phyloP scores from a whole-genome alignment of 2,888 invertebrate species.

The Drosophila trichaetosa region DNA sequence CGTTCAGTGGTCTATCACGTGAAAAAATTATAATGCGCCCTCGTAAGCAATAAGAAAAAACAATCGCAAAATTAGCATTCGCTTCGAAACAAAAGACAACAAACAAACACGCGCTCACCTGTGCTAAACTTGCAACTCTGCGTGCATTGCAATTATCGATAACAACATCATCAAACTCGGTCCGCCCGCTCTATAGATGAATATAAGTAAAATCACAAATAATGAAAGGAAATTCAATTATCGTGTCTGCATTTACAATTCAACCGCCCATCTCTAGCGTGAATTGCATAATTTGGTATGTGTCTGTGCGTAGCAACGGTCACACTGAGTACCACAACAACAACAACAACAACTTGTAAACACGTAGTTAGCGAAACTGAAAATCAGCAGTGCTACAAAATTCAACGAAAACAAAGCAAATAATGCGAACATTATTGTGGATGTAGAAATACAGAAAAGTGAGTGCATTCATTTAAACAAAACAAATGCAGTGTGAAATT shows the following conservation, averaged over 20 bases:
- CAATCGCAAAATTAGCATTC: constrained; percentile 42
- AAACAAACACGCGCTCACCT: constrained; percentile 34
- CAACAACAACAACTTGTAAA: constrained; percentile 56
- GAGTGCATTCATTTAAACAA: constrained; percentile 2
- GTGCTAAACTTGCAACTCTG: constrained; percentile 38
- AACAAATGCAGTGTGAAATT: neutral
- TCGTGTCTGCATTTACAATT: neutral
- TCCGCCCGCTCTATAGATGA: neutral
- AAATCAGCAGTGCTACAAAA: constrained; percentile 24
- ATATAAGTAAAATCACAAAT: neutral
- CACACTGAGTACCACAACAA: constrained; percentile 33
- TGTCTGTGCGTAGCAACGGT: constrained; percentile 18
- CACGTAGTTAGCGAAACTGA: constrained; percentile 49
- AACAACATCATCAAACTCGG: constrained; percentile 2
- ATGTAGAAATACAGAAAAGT: constrained; percentile 22
- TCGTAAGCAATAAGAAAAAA: constrained; percentile 52
- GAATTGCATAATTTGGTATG: constrained; percentile 10
- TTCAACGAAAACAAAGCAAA: constrained; percentile 4
- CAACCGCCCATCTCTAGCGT: constrained; percentile 27
- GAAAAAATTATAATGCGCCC: constrained; percentile 51
- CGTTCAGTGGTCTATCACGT: constrained; percentile 66
- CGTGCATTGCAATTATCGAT: constrained; percentile 37
- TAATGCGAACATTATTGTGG: neutral
- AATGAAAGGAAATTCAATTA: neutral
- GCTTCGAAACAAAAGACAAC: constrained; percentile 36